phyloP scores from a whole-genome alignment of 2,888 invertebrate species.

The Drosophila heteroneura region DNA sequence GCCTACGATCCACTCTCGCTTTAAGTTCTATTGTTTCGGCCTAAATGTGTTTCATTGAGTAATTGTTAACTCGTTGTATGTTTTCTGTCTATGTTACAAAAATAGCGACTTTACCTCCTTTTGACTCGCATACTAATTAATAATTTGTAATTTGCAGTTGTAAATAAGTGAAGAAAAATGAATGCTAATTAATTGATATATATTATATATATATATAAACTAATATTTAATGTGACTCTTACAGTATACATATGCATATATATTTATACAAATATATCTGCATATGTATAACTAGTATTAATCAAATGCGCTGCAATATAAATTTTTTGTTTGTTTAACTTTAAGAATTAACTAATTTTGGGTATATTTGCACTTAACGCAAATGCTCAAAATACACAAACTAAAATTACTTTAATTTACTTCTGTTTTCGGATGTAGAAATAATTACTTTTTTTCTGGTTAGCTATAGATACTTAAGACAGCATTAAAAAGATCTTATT shows the following conservation, averaged over 20 bases:
- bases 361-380: conserved; percentile 42
- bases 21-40: conserved; percentile 57
- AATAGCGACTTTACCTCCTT: conserved; percentile 50
- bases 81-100: conserved; percentile 58
- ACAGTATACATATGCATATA: conserved; percentile 46
- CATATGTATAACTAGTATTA: conserved; percentile 59
- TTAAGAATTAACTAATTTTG: conserved; percentile 50
- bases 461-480: conserved; percentile 73
- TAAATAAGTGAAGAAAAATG: conserved; percentile 58
- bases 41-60: conserved; percentile 40
- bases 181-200: conserved; percentile 32
- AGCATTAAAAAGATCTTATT: conserved; percentile 76
- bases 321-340: conserved; percentile 40
- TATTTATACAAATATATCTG: conserved; percentile 28
- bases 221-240: conserved; percentile 63
- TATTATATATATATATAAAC: conserved; percentile 33
- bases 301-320: conserved; percentile 66
- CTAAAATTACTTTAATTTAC: conserved; percentile 39
- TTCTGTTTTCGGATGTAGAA: conserved; percentile 61
- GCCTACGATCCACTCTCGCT: conserved; percentile 47
- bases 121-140: conserved; percentile 64
- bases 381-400: conserved; percentile 54
- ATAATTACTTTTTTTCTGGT: conserved; percentile 50
- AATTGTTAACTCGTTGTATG: conserved; percentile 79
- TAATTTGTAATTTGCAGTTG: conserved; percentile 52